These are phyloP conservation scores for Scomber scombrus DNA, from an alignment of 2,113 vertebrate species.

Conservation along the genomic window DNA sequence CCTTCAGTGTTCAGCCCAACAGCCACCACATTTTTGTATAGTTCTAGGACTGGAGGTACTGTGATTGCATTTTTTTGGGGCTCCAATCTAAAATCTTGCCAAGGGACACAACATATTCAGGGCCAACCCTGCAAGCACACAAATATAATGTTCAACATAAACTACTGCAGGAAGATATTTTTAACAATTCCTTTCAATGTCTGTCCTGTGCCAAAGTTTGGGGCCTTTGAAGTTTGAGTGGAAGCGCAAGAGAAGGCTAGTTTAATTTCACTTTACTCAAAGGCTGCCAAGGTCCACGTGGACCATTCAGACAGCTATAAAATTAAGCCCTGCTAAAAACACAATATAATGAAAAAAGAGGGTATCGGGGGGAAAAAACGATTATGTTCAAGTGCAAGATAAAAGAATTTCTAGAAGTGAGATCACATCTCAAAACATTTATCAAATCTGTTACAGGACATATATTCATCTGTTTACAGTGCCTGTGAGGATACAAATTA, in stretches of 20 bases:
- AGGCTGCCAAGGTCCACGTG: conserved; percentile 57
- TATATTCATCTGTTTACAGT: conserved; percentile 31
- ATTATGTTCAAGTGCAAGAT: conserved; percentile 26
- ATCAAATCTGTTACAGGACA: conserved; percentile 39
- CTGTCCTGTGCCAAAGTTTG: conserved; percentile 59
- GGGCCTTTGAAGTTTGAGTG: conserved; percentile 67
- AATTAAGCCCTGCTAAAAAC: conserved; percentile 58
- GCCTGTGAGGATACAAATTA: conserved; percentile 13
- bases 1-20: too few species aligned
- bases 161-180: conserved; percentile 60
- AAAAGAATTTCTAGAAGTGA: conserved; percentile 8
- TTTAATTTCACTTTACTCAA: conserved; percentile 61
- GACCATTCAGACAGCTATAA: conserved; percentile 59
- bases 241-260: conserved; percentile 53
- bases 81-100: too few species aligned
- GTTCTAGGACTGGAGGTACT: too few species aligned
- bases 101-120: too few species aligned
- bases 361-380: conserved; percentile 4
- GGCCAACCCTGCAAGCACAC: not conserved
- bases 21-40: too few species aligned
- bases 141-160: conserved; percentile 45
- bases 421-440: conserved; percentile 49
- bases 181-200: conserved; percentile 67
- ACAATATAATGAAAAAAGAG: conserved; percentile 49
- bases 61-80: too few species aligned